Conservation (phyloP, 2,113 vertebrate genomes). For the Motacilla alba region DNA sequence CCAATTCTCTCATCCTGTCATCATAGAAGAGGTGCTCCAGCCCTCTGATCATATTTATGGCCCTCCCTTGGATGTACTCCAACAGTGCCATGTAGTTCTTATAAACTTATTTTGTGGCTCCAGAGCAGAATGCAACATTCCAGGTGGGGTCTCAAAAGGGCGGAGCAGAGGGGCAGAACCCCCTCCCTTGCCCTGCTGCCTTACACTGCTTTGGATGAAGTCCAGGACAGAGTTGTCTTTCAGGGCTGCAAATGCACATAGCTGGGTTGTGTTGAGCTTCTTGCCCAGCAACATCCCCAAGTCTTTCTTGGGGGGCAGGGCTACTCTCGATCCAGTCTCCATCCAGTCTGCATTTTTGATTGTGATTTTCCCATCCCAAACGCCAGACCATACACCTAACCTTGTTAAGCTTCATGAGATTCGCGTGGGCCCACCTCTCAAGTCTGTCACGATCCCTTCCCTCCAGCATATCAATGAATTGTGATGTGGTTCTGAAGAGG, state of each 20-base stretch:
- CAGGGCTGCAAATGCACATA: background rate
- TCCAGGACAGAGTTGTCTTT: accelerated
- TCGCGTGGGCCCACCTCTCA: background rate
- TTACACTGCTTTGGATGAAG: background rate
- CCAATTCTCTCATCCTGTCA: background rate
- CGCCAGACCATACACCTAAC: background rate
- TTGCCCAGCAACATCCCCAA: background rate
- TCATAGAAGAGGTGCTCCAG: background rate
- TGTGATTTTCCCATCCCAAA: background rate
- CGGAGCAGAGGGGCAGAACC: background rate
- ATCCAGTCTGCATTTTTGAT: background rate
- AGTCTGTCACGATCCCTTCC: background rate
- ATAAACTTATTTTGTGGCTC: too few relatives aligned
- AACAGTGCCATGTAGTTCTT: too few relatives aligned
- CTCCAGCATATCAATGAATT: background rate
- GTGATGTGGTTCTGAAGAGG: background rate
- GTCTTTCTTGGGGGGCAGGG: background rate
- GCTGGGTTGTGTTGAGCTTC: too few relatives aligned
- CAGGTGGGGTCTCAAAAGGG: background rate
- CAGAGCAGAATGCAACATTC: background rate
- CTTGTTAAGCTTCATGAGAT: background rate
- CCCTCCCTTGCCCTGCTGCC: background rate
- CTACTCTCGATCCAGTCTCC: accelerated
- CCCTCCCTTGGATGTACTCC: accelerated
- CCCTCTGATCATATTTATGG: too few relatives aligned